Conservation (phyloP, 1,140 invertebrate species). For the Nixonia krombeini region DNA sequence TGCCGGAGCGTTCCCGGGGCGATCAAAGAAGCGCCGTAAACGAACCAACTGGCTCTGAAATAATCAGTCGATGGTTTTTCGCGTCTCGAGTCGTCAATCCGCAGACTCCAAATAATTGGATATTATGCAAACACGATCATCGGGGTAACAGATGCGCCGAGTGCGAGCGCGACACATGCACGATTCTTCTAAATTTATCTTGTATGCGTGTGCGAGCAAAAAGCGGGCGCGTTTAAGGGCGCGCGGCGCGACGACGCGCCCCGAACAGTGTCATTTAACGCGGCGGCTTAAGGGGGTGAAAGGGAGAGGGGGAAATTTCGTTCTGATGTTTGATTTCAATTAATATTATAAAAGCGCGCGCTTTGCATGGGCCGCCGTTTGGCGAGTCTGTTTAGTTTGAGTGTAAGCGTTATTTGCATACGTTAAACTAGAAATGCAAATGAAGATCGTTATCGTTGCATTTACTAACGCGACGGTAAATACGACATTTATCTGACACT, state of each 20-base stretch:
- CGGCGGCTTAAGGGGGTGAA: constrained; percentile 33
- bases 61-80: no score
- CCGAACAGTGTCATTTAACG: constrained; percentile 34
- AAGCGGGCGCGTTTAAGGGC: constrained; percentile 10
- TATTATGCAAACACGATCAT: constrained; percentile 52
- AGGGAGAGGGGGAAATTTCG: constrained; percentile 21
- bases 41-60: no score
- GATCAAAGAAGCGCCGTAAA: no score
- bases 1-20: no score
- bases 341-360: constrained; percentile 54
- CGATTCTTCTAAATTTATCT: constrained; percentile 9
- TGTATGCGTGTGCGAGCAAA: background rate
- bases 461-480: constrained; percentile 28
- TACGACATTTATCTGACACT: constrained; percentile 35
- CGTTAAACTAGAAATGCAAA: constrained; percentile 48
- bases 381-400: constrained; percentile 43
- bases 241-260: background rate
- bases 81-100: background rate
- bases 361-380: constrained; percentile 33
- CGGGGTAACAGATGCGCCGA: constrained; percentile 39
- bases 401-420: constrained; percentile 45
- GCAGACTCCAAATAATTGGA: constrained; percentile 48
- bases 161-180: constrained; percentile 22
- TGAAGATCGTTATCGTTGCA: constrained; percentile 44
- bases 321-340: constrained; percentile 57